phyloP scores from a whole-genome alignment of 2,888 invertebrate genomes.

The Resseliella maxima region DNA sequence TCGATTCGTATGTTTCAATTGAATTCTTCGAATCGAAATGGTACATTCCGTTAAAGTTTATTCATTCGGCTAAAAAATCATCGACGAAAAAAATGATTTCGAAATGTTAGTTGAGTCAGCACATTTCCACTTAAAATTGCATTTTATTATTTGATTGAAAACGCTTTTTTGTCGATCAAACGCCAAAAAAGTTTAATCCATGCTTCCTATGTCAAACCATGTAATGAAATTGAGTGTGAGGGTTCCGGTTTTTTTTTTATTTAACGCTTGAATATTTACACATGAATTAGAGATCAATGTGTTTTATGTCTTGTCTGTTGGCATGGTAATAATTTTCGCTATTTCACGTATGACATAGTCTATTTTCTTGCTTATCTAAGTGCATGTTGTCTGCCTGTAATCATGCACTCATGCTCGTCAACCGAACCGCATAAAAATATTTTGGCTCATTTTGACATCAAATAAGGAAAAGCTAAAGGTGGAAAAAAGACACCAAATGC shows the following conservation, averaged over 20 bases:
- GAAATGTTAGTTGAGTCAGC: too few species aligned
- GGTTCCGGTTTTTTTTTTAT: too few species aligned
- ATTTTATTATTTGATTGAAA: too few species aligned
- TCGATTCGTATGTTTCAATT: too few species aligned
- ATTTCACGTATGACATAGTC: background rate
- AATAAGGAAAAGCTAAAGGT: background rate
- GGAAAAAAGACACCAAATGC: background rate
- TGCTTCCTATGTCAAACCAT: background rate
- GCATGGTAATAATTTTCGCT: background rate
- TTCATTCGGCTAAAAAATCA: too few species aligned
- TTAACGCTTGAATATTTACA: background rate
- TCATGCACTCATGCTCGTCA: slow-evolving; percentile 32
- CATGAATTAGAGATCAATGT: background rate
- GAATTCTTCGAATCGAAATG: too few species aligned
- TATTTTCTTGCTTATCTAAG: slow-evolving; percentile 18
- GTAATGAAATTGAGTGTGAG: background rate
- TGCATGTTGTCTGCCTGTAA: slow-evolving; percentile 9
- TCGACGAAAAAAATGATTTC: too few species aligned
- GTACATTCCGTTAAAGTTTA: too few species aligned
- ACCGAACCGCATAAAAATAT: slow-evolving; percentile 11
- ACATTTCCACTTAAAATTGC: too few species aligned
- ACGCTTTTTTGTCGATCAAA: background rate
- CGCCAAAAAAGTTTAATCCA: background rate
- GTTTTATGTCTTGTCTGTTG: background rate
- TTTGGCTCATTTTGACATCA: slow-evolving; percentile 20